Base-by-base conservation (phyloP, 2,888 invertebrate species). In the Drosophila falleni region DNA sequence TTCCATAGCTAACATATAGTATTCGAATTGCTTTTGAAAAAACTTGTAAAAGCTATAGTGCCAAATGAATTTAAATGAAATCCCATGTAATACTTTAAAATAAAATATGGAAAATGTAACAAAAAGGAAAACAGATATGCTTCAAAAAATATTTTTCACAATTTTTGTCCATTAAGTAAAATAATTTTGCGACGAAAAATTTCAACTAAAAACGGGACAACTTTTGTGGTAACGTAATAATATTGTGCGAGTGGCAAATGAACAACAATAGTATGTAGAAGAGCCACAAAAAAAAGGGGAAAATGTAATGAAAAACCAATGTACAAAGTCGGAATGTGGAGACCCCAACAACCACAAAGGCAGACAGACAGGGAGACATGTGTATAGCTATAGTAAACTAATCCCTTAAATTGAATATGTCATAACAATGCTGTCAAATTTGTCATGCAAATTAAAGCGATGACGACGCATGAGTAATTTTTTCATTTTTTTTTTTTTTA, bases 391-490 rank as follows among this genome's bases (percentile, higher is more conserved):
- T 19, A 19, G 19, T 19, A 39, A 73, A 81, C 77, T 86, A 86
- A 86, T 87, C 87, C 87, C 79, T 80, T 81, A 86, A 86, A 86
- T 86, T 86, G 86, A 87, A 86, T 87, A 86, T 86, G 86, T 86
- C 87, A 87, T 87, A 86, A 87, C 87, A 86, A 81, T 81, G 78
- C 74, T 76, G 86, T 79, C 80, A 73, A 87, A 87, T 86, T 86
- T 86, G 86, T 87, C 88, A 86, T 86, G 86, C 86, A 87, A 87
- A 86, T 86, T 86, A 86, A 86, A 87, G 81, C 83, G 73, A 80
- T 85, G 78, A 78, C 85, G 71, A 84, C 69, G 77, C 77, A 74
- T 51, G 60, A 65, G 75, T 47, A 66, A 47, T 55, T 65, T 70
- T 39, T 47, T 33, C 29, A 42, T 37, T 31, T 16, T 54, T 23